Evolutionary conservation across 2,888 invertebrate genomes (phyloP), one percentile per base, ranked within the genome.

Genomic region (Synanthedon vespiformis): DNA sequence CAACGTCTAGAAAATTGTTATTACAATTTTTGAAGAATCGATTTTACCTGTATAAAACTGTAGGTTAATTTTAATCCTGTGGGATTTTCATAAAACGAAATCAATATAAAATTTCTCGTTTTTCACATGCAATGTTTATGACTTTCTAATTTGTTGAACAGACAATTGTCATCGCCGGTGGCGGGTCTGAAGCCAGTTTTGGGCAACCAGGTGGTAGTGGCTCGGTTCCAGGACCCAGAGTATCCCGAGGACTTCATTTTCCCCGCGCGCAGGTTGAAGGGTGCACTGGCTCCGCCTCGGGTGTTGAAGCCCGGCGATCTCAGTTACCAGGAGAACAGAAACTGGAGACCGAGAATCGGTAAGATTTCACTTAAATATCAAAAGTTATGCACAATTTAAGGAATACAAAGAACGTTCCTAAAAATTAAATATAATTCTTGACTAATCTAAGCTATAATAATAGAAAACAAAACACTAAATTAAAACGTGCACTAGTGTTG

Each of bases 261-360:
- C 80, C 92, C 92, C n/a, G 93, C 97, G 47, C 86, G 83, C 16
- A 84, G 92, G 53, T 88, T 94, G 40, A 82, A 89, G 55, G 90
- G 90, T 2, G 94, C 90, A 14, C 88, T 89, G 54, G 92, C 93
- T 61, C 95, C 97, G 2, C 89, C 91, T 0, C 82, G 89, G 57
- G 93, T 95, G 8, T 85, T 97, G 53, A 95, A 95, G 71, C 94
- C 96, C 0, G 92, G 91, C 41, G 92, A 94, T 74, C 89, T 93
- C 55, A 77, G 78, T 3, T 87, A 85, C n/a, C 84, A 89, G 65
- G 89, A 91, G 59, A 90, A 90, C 64, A 89, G 91, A 71, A 92
- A 93, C 70, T 95, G 92, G 90, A 86, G 92, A 53, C 94, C 95
- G 5, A 90, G 90, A 68, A 92, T 94, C 58, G 96, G 96, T 80